These are phyloP conservation scores for Astyanax mexicanus DNA, from an alignment of 2,797 vertebrate genomes.

Conservation along the genomic window DNA sequence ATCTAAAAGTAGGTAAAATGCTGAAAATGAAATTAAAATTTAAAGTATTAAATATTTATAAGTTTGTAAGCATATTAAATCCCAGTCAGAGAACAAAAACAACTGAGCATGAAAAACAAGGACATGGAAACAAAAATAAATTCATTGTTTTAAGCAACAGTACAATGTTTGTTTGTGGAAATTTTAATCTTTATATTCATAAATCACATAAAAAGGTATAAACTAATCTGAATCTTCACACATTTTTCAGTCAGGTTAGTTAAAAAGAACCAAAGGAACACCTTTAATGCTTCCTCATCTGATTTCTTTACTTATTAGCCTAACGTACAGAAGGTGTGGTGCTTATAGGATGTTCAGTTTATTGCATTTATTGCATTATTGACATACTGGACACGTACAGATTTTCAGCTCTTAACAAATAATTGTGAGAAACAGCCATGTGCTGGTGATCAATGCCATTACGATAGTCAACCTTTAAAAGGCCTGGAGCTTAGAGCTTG, in stretches of 20 bases:
- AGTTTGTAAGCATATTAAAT: too few species aligned
- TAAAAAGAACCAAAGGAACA: constrained; percentile 3
- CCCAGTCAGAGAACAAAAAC: too few species aligned
- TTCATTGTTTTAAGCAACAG: too few species aligned
- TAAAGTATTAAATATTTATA: too few species aligned
- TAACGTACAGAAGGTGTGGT: not conserved
- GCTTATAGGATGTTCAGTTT: not conserved
- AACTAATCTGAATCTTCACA: not conserved
- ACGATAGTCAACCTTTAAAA: constrained; percentile 63
- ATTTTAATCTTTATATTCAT: too few species aligned
- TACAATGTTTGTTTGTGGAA: too few species aligned
- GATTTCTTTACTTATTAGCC: not conserved
- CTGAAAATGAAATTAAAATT: not conserved
- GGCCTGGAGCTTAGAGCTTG: not conserved
- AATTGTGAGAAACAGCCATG: constrained; percentile 40
- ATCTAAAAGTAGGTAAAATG: too few species aligned
- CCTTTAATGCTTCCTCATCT: not conserved
- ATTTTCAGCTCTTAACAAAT: not conserved
- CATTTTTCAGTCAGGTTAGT: not conserved
- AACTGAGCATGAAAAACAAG: too few species aligned
- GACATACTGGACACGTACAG: constrained; percentile 12
- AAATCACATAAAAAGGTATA: too few species aligned
- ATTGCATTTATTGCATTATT: constrained; percentile 1
- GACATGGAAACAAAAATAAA: too few species aligned
- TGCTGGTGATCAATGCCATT: constrained; percentile 24